Base-by-base conservation (phyloP, 2,113 vertebrate species). In the Pseudois nayaur region DNA sequence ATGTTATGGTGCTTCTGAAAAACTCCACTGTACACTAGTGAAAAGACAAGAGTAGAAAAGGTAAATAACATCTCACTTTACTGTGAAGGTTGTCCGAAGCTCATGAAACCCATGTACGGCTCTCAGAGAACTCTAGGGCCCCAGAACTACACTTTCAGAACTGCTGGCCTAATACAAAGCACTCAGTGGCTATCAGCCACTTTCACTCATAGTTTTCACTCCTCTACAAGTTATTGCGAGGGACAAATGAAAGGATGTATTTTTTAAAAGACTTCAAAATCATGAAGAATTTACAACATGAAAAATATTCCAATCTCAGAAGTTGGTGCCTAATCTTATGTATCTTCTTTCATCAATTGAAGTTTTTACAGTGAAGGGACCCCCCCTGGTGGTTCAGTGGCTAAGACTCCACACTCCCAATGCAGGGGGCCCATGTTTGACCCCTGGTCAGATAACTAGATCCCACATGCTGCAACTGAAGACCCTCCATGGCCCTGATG, bases 221-320 rank as follows among this genome's bases (percentile, higher is more conserved):
- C 29, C 12, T 12, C 31, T 88, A 2, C 43, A 83, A 19, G 45
- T 50, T 45, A 52, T 3, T 36, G 10, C 36, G 23, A 76, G n/a
- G 14, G 31, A 92, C 52, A 90, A 96, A 89, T 50, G 79, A 89
- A 17, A 89, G 3, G 43, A 43, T 11, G 29, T 15, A 45, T 55
- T 93, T 91, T 96, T 90, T 19, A 25, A 89, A 95, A 91, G 85
- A 89, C 31, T 91, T 17, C 50, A 84, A 90, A 90, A 54, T 87
- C 31, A 57, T 45, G 40, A 94, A 92, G 23, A 96, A 10, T 14
- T 64, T 81, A 60, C 45, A 55, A 74, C 6, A 40, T 16, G 43
- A 40, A 91, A 62, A 95, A 92, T 36, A 76, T 23, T 60, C 33
- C 16, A 88, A 59, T 52, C 71, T 64, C 31, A 86, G 43, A 93